Percentiles rank a stretch among this genome's conserved stretches.
Evolutionary conservation across 2,888 invertebrate genomes (phyloP).

Genomic region (Sphinx pinastri): DNA sequence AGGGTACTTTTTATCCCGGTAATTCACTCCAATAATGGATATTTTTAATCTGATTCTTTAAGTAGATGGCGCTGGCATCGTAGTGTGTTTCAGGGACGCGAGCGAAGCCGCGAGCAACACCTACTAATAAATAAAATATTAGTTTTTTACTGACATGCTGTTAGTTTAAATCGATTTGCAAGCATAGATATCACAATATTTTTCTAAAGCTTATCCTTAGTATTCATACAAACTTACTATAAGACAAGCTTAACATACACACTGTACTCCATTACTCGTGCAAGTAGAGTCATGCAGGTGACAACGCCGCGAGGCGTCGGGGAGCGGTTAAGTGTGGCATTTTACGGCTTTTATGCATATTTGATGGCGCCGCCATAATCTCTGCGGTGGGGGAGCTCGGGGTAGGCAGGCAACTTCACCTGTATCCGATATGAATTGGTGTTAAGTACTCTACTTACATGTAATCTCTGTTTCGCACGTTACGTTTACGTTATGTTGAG

Average conservation of each 20-base stretch:
- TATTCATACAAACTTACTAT: not conserved
- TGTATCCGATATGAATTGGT: conserved; percentile 68
- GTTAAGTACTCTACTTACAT: conserved; percentile 36
- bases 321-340: conserved; percentile 82
- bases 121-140: no score
- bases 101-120: no score
- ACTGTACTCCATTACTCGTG: conserved; percentile 29
- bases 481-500: conserved; percentile 5
- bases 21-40: no score
- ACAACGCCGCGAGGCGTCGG: conserved; percentile 66
- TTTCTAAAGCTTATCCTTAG: no score
- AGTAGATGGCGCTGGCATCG: no score
- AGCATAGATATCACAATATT: no score
- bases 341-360: conserved; percentile 85
- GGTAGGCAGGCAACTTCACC: conserved; percentile 47
- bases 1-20: no score
- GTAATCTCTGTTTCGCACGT: conserved; percentile 21
- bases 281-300: conserved; percentile 59
- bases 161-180: no score
- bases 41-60: no score
- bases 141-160: no score
- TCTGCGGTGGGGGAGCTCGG: conserved; percentile 64
- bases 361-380: conserved; percentile 83
- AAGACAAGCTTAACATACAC: not conserved
- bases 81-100: no score